Evolutionary conservation across 2,113 vertebrate species (phyloP).

Genomic region (Conger conger): DNA sequence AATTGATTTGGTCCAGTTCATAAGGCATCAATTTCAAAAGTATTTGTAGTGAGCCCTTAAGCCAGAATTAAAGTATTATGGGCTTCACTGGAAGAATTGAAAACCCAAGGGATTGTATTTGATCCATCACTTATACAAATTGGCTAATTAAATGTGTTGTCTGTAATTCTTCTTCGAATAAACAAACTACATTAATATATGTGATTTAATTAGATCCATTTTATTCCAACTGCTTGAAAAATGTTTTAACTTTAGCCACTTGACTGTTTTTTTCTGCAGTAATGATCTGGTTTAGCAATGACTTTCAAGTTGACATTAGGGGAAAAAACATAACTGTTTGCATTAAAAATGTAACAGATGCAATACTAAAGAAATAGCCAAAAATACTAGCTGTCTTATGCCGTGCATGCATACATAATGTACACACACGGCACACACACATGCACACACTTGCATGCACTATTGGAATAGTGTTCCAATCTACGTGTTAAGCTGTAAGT

Average conservation of each 20-base stretch:
- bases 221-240: neutral
- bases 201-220: slow-evolving; percentile 4
- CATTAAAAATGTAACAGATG: neutral
- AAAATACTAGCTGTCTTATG: neutral
- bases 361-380: neutral
- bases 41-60: slow-evolving; percentile 14
- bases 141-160: slow-evolving; percentile 8
- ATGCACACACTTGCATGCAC: neutral
- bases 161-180: slow-evolving; percentile 13
- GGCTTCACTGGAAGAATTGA: slow-evolving; percentile 6
- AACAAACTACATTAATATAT: neutral
- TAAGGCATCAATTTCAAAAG: neutral
- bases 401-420: no score
- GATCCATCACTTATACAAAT: slow-evolving; percentile 12
- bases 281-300: neutral
- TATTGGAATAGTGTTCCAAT: no score
- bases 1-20: neutral
- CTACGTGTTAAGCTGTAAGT: neutral
- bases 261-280: neutral
- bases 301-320: neutral
- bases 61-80: slow-evolving; percentile 8
- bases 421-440: neutral
- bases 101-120: slow-evolving; percentile 13
- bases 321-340: neutral
- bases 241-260: neutral